Percentiles rank a stretch among this genome's conserved stretches.
phyloP scores from a whole-genome alignment of 53 echinoderm and acorn worm genomes.

The Apostichopus leukothele region DNA sequence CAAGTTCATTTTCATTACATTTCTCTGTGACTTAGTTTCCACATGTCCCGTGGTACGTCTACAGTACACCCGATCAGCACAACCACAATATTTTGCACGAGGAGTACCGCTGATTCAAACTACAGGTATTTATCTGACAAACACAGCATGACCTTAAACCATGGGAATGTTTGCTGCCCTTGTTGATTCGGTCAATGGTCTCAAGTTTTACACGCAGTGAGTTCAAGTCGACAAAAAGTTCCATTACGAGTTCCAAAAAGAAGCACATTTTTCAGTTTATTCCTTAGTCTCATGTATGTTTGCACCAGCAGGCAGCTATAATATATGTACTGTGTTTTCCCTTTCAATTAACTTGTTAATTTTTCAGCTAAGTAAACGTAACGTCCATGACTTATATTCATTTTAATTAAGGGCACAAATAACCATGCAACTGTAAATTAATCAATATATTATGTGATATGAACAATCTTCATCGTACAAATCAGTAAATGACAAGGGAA shows the following conservation, averaged over 20 bases:
- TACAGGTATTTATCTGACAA: constrained; percentile 24
- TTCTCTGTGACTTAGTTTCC: constrained; percentile 29
- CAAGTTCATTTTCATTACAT: neutral
- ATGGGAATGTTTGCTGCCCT: neutral
- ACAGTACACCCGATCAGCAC: constrained; percentile 28
- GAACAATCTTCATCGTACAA: no score
- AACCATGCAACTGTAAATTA: no score
- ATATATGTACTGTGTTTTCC: no score
- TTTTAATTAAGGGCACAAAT: no score
- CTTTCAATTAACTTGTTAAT: no score
- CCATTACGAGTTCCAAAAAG: neutral
- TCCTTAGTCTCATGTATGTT: no score
- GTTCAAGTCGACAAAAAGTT: neutral
- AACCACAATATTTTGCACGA: constrained; percentile 40
- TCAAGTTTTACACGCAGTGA: neutral
- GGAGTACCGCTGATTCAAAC: constrained; percentile 39
- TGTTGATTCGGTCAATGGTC: neutral
- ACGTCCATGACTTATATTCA: no score
- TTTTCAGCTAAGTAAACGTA: no score
- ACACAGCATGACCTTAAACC: neutral
- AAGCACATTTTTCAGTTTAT: no score
- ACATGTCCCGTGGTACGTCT: constrained; percentile 24
- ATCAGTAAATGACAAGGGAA: no score
- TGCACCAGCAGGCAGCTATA: no score
- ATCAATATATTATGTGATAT: no score